phyloP scores from a whole-genome alignment of 2,888 invertebrate genomes.

The Deilephila elpenor region DNA sequence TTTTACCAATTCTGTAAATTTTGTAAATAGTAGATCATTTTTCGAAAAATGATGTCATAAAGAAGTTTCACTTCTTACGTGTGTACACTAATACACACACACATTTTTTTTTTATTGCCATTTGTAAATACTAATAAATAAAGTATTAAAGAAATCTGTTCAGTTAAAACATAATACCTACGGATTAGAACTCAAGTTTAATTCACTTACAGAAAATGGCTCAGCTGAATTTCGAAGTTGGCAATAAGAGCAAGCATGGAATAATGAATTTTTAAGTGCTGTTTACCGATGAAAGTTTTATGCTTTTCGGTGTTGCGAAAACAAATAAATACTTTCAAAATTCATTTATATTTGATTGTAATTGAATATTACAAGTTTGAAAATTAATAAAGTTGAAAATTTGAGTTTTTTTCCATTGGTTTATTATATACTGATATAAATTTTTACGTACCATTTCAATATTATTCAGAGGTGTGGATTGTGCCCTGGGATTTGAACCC shows the following conservation, averaged over 20 bases:
- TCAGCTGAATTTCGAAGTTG: constrained; percentile 1
- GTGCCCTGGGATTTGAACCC: too few species aligned
- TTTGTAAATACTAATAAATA: constrained; percentile 35
- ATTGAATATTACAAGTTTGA: neutral
- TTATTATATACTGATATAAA: too few species aligned
- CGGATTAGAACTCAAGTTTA: constrained; percentile 41
- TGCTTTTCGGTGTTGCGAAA: constrained; percentile 7
- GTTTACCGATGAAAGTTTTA: constrained; percentile 14
- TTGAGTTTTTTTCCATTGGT: too few species aligned
- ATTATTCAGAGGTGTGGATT: too few species aligned
- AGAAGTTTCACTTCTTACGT: too few species aligned
- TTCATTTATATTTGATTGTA: neutral
- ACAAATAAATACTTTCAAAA: neutral
- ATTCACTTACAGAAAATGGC: constrained; percentile 33
- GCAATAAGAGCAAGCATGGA: neutral
- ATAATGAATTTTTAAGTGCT: constrained; percentile 15
- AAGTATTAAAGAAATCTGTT: constrained; percentile 40
- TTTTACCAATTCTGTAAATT: too few species aligned
- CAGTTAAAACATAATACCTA: constrained; percentile 30
- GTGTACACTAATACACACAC: too few species aligned
- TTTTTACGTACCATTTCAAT: too few species aligned
- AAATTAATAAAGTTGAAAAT: neutral
- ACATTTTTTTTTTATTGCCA: neutral
- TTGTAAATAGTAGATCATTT: too few species aligned
- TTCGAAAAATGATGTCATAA: too few species aligned